Conservation (phyloP, 2,888 invertebrate species). For the Tachystola acroxantha region DNA sequence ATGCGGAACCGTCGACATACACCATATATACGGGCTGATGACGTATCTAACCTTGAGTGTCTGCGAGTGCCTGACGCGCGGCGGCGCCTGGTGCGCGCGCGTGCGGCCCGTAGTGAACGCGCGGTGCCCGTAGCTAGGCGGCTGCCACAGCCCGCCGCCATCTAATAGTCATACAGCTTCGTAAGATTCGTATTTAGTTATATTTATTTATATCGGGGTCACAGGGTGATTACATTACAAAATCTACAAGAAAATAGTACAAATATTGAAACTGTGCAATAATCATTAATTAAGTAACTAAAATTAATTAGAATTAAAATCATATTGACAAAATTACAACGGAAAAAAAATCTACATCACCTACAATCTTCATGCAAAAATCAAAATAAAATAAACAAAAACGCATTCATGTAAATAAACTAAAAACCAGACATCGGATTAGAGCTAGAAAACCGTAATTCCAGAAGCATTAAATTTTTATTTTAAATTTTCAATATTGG, state of each 20-base stretch:
- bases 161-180: constrained; percentile 26
- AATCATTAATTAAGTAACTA: no score
- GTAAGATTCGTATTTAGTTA: background rate
- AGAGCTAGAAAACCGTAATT: no score
- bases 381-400: constrained; percentile 2
- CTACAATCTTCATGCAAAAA: constrained; percentile 4
- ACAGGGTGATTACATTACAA: background rate
- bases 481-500: no score
- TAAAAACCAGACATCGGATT: no score
- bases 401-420: background rate
- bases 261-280: no score
- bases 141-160: constrained; percentile 65
- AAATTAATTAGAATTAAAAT: no score
- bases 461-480: no score
- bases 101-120: constrained; percentile 70
- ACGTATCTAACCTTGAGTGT: constrained; percentile 66
- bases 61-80: constrained; percentile 60
- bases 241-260: no score
- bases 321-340: no score
- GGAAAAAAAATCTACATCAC: background rate
- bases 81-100: constrained; percentile 54
- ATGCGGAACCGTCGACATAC: no score
- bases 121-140: constrained; percentile 59
- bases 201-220: background rate
- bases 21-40: no score